Conservation (phyloP, 2,797 vertebrate genomes). For the Eutrigla gurnardus region DNA sequence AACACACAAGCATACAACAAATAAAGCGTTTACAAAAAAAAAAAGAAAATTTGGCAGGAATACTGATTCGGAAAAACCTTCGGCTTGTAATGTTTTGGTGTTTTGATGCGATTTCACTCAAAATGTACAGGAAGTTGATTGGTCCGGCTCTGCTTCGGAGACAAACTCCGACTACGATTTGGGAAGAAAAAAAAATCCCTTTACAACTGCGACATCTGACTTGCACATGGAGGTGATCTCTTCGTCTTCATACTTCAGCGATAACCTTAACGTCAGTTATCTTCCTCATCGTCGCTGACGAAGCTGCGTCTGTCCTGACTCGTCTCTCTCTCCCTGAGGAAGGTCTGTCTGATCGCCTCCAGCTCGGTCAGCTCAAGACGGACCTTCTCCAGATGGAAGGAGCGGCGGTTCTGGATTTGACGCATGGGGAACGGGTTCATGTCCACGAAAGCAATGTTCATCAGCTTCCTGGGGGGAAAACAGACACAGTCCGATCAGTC, state of each 20-base stretch:
- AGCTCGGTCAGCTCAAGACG: conserved; percentile 95
- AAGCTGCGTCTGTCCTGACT: conserved; percentile 89
- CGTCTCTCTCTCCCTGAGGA: conserved; percentile 91
- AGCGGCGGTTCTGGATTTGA: conserved; percentile 94
- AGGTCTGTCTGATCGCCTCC: conserved; percentile 96
- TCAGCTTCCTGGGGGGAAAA: conserved; percentile 87
- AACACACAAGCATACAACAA: conserved; percentile 36
- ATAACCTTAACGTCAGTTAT: conserved; percentile 73
- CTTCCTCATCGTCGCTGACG: conserved; percentile 97
- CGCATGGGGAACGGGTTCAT: conserved; percentile 98
- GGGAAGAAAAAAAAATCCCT: conserved; percentile 10
- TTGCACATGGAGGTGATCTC: conserved; percentile 7
- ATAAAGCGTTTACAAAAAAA: conserved; percentile 31
- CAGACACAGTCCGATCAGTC: not conserved
- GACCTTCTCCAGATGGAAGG: conserved; percentile 97
- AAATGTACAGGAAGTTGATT: conserved; percentile 6
- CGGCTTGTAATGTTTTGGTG: conserved; percentile 35
- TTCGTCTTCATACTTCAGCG: conserved; percentile 33
- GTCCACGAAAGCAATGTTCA: conserved; percentile 93
- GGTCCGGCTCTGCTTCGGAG: conserved; percentile 45
- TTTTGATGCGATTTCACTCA: conserved; percentile 7
- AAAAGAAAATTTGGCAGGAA: conserved; percentile 63
- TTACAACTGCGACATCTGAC: not conserved
- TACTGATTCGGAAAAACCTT: conserved; percentile 59
- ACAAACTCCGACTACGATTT: conserved; percentile 25